These are phyloP conservation scores for Creontiades dilutus DNA, from an alignment of 2,888 invertebrate genomes.

Conservation along the genomic window DNA sequence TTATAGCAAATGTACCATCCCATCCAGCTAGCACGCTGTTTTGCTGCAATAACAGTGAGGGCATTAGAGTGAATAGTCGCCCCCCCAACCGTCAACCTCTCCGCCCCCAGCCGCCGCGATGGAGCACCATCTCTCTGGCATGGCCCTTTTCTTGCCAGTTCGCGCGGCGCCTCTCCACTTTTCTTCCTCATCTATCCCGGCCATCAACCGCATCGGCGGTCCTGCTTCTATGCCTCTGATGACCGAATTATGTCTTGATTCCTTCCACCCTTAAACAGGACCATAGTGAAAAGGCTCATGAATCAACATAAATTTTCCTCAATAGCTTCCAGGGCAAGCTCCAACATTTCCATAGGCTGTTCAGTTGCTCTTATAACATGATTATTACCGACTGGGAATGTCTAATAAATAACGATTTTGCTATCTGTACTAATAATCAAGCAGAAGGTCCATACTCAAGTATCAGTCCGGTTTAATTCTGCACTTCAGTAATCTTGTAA, in stretches of 20 bases:
- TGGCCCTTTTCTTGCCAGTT: slow-evolving; percentile 42
- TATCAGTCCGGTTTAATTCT: too few species aligned
- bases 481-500: too few species aligned
- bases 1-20: slow-evolving; percentile 69
- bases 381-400: too few species aligned
- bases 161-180: slow-evolving; percentile 49
- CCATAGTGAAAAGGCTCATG: not conserved
- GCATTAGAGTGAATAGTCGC: slow-evolving; percentile 68
- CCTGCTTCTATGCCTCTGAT: slow-evolving; percentile 13
- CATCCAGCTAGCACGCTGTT: slow-evolving; percentile 61
- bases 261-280: not conserved
- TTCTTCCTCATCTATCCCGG: slow-evolving; percentile 49
- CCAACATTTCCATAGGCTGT: too few species aligned
- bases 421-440: too few species aligned
- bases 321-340: not conserved
- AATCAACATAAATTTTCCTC: slow-evolving; percentile 12
- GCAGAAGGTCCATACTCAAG: too few species aligned
- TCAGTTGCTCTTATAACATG: too few species aligned
- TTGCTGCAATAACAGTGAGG: slow-evolving; percentile 67
- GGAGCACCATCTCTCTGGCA: slow-evolving; percentile 22
- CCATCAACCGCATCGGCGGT: slow-evolving; percentile 41
- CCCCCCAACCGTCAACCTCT: slow-evolving; percentile 6
- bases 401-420: too few species aligned
- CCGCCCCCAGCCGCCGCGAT: not conserved
- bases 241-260: slow-evolving; percentile 55